Base-by-base conservation (phyloP, 2,888 invertebrate genomes). In the Arctia plantaginis region DNA sequence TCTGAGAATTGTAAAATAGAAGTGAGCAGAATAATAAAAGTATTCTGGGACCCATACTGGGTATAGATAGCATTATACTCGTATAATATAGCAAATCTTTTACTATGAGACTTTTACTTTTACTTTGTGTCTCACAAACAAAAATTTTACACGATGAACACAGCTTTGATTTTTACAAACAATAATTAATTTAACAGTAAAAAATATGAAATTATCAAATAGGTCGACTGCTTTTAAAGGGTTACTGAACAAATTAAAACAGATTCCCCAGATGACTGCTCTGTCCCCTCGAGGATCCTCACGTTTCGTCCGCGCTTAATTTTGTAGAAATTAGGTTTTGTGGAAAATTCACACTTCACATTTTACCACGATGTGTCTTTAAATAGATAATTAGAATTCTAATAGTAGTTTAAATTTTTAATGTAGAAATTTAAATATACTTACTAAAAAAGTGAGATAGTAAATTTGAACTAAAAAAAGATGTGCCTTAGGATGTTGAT, bases 221-320 rank as follows among this genome's bases (percentile, higher is more conserved):
- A 80, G 85, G 78, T 85, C 80, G 82, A 71, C 79, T 81, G 69
- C 78, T 77, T 74, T 79, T 76, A 79, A 85, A 79, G 85, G 86
- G 86, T 85, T 87, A 82, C 87, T 86, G 82, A 85, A 87, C 85
- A 87, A 87, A 85, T 85, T 85, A 84, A 80, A 73, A 76, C 81
- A 80, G 77, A 81, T 77, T 83, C 84, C 79, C 78, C 82, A 82
- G 83, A 80, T 83, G 80, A 78, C 80, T 73, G 73, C 73, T 74
- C 69, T 76, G 77, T 73, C 74, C 72, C 74, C 72, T 77, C 64
- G 44, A 76, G 75, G 74, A 73, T 74, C 72, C 74, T 76, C 74
- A 71, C 77, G 74, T 67, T 62, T 71, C 66, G 69, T 64, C 68
- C 71, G 73, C 71, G 73, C 55, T 76, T 85, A 77, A 85, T 83